phyloP scores from a whole-genome alignment of 1,140 invertebrate species.

The Zaprionus tsacasi region DNA sequence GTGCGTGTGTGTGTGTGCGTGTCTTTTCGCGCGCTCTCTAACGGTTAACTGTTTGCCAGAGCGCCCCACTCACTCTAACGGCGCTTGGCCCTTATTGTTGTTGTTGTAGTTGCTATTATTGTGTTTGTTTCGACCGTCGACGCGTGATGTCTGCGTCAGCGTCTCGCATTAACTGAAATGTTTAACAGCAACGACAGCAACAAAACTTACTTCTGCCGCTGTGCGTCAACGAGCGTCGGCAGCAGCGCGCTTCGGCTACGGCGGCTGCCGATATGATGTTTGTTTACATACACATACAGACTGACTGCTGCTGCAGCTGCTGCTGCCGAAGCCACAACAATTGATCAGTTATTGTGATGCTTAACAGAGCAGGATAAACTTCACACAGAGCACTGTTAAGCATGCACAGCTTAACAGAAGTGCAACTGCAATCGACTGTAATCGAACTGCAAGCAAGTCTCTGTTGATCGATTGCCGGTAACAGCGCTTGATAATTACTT shows the following conservation, averaged over 20 bases:
- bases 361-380: background rate
- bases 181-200: slow-evolving; percentile 18
- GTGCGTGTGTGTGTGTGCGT: no score
- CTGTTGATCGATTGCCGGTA: background rate
- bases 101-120: slow-evolving; percentile 9
- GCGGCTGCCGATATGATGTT: background rate
- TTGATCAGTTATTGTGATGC: background rate
- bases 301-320: background rate
- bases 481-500: background rate
- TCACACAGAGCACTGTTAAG: background rate
- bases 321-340: background rate
- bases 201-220: background rate
- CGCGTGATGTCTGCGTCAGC: slow-evolving; percentile 37
- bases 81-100: slow-evolving; percentile 22
- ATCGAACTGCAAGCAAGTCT: background rate
- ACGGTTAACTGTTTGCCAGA: slow-evolving; percentile 14
- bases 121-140: slow-evolving; percentile 8
- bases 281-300: background rate
- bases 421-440: background rate
- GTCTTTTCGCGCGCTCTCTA: background rate
- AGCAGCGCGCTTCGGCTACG: background rate
- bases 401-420: background rate
- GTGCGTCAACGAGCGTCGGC: slow-evolving; percentile 2
- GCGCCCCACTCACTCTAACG: slow-evolving; percentile 9
- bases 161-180: slow-evolving; percentile 49